Evolutionary conservation across 2,113 vertebrate species (phyloP), one percentile per base, ranked within the genome.

Genomic region (Ptilorrhoa leucosticta): DNA sequence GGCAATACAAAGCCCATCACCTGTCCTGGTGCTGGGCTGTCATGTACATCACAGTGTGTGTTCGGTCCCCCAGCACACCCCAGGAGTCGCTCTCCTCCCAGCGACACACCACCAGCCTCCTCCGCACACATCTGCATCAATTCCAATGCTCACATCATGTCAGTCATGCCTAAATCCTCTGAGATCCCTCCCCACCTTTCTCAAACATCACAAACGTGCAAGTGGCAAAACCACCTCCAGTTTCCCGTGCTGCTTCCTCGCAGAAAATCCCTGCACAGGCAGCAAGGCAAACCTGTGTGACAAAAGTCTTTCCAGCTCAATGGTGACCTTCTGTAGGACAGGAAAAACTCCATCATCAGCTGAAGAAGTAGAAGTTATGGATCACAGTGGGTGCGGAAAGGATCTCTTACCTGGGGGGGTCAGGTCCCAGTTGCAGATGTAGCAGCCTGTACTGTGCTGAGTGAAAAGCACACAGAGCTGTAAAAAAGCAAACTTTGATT

Each of bases 121-220:
- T 72, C 82, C 93, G 85, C 63, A 56, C 2, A 2, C 22, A 5
- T 12, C 60, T 80, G 60, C 78, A 78, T 56, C 86, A 42, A 2
- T 42, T 65, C 64, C 75, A 78, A 39, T 0, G 0, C 64, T 88
- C 61, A 56, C 4, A 4, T 39, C 0, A 0, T 69, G 60, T 39
- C 85, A 71, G 20, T 73, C 50, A 13, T 44, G 37, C 20, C 54
- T 30, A 45, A 84, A 73, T 35, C 84, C 45, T 39, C 57, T 10
- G 66, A 79, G 82, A 61, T 33, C 7, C 56, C 33, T 33, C 27
- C 56, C 37, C 31, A 53, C 13, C 57, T 93, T 73, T 78, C 82
- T 89, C 23, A 71, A 78, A 81, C 23, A 58, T 31, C 73, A 68
- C 18, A 58, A 53, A 56, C 4, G 24, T 79, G 68, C 16, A 45